Base-by-base conservation (phyloP, 2,888 invertebrate genomes). In the Drosophila parthenogenetica region DNA sequence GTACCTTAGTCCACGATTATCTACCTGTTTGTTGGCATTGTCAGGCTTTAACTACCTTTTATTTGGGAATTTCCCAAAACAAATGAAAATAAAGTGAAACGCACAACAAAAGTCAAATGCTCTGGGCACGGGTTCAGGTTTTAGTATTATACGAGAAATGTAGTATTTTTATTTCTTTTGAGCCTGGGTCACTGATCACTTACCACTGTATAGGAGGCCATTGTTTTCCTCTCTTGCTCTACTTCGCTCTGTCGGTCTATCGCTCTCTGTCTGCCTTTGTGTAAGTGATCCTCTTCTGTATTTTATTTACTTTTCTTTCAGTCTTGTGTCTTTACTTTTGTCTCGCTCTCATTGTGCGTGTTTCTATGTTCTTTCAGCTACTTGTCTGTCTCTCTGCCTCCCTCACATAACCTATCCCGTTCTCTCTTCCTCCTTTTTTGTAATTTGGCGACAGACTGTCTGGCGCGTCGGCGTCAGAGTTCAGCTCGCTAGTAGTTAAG, bases 381-480 rank as follows among this genome's bases (percentile, higher is more conserved):
- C 81, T 79, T 79, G 64, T 74, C 40, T 55, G 25, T 46, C 3
- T 57, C 37, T 29, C 59, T 69, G 11, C 51, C 39, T 39, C 43
- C 10, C 35, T 8, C 40, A 1, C 43, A 8, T 43, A 43, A 60
- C 22, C 51, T 39, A 16, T 16, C 16, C 35, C 32, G n/a, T 40
- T 17, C 11, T 3, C 14, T 14, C 48, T 61, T 17, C 22, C 46
- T 8, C 35, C 35, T 48, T 3, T 29, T 11, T 45, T 13, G 22
- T 48, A 40, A 42, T 49, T 43, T 67, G 90, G 90, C 90, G 90
- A 90, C 90, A 90, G 77, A 73, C 88, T 89, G 90, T 90, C 90
- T 90, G 81, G 84, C 69, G 65, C 54, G 77, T 69, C 79, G 80
- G 80, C 71, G 71, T 81, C 77, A 63, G 69, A 50, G 65, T 65